phyloP scores from a whole-genome alignment of 2,797 vertebrate species.

The Rhynchotus rufescens region DNA sequence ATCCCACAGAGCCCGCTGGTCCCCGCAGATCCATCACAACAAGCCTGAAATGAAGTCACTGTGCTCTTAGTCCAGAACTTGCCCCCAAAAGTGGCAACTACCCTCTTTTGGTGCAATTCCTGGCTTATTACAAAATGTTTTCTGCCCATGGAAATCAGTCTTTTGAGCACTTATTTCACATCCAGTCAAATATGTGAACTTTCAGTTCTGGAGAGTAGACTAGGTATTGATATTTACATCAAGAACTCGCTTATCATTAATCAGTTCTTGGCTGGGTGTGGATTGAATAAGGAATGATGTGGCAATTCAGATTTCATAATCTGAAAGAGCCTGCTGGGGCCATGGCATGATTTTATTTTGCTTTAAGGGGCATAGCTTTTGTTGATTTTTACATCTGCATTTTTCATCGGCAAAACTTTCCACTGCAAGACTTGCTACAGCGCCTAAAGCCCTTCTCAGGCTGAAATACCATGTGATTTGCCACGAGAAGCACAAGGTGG shows the following conservation, averaged over 20 bases:
- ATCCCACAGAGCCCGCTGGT: neutral
- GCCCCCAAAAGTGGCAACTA: neutral
- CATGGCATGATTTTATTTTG: neutral
- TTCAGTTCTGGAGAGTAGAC: neutral
- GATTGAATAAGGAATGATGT: neutral
- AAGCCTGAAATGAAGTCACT: conserved; percentile 12
- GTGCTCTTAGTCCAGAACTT: neutral
- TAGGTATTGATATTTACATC: neutral
- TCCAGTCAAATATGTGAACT: neutral
- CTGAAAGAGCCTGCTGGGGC: neutral
- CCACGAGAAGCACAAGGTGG: no score
- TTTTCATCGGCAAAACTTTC: neutral
- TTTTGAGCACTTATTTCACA: neutral
- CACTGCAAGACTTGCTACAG: neutral
- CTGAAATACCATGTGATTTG: no score
- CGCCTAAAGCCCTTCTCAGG: neutral
- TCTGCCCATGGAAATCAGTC: neutral
- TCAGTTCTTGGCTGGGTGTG: neutral
- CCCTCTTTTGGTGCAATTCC: neutral
- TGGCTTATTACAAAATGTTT: neutral
- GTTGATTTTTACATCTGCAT: neutral
- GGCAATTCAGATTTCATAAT: neutral
- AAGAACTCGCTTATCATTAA: neutral
- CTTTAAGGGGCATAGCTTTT: neutral
- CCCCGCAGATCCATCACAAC: neutral